Base-by-base conservation (phyloP, 2,113 vertebrate species). In the Oryzias javanicus region DNA sequence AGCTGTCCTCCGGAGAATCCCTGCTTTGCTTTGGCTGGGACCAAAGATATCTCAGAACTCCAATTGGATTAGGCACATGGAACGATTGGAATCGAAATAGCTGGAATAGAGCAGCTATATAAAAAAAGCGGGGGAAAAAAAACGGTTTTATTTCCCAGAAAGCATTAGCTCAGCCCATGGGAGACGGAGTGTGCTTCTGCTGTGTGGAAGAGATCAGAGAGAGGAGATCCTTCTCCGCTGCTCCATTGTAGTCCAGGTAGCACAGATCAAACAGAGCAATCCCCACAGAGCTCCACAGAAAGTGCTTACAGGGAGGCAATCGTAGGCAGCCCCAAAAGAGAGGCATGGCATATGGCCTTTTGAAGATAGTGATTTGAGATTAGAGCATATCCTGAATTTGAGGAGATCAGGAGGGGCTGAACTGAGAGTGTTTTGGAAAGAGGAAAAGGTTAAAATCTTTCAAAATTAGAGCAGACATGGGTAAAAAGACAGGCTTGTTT, bases 331-430 rank as follows among this genome's bases (percentile, higher is more conserved):
- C 64, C 74, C 66, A 60, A 77, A 74, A 85, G 75, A 74, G 63
- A 78, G 67, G 56, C 65, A 53, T 63, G 71, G 77, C 87, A 80
- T 79, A 73, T 82, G 86, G 83, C 82, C 80, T 87, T 88, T 83
- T 84, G 79, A 84, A 88, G 89, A 89, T 90, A 84, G 82, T 27
- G 55, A 64, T 54, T 56, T 56, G 66, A 88, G 85, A 89, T 89
- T 80, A 82, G 70, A 82, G 71, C 71, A 65, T 60, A 72, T 78
- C 73, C 75, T 6, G 46, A 70, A 77, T 74, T 67, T 47, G 73
- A 66, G 61, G 49, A 61, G 64, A 57, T 52, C 54, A 61, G 74
- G 64, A 79, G 62, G 60, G 60, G 62, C 19, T 60, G 49, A 67
- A 64, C 60, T n/a, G 54, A 15, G 44, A 61, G 67, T 22, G 51